These are phyloP conservation scores for Drosophila demipolita DNA, from an alignment of 2,888 invertebrate species.

Conservation along the genomic window DNA sequence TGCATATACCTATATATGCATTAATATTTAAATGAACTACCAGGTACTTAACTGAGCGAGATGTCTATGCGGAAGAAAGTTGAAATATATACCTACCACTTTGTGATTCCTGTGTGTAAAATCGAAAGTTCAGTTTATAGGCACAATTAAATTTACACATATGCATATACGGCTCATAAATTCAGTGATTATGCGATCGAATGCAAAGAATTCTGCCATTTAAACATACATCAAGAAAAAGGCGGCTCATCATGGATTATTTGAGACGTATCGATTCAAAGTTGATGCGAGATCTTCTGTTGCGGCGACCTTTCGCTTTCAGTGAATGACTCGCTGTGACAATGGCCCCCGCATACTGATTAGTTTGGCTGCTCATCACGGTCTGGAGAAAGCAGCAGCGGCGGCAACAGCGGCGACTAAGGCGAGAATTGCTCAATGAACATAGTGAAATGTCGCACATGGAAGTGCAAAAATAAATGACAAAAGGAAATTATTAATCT, in stretches of 20 bases:
- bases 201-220: constrained; percentile 33
- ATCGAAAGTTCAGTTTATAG: constrained; percentile 52
- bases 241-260: neutral
- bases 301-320: constrained; percentile 71
- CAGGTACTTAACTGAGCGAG: constrained; percentile 4
- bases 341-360: constrained; percentile 71
- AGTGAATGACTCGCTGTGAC: constrained; percentile 58
- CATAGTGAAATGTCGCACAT: constrained; percentile 37
- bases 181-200: constrained; percentile 41
- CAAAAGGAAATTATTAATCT: constrained; percentile 53
- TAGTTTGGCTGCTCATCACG: constrained; percentile 67
- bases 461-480: constrained; percentile 55
- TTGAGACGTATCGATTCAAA: constrained; percentile 67
- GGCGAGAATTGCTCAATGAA: constrained; percentile 75
- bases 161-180: constrained; percentile 65
- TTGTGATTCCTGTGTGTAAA: constrained; percentile 41
- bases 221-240: constrained; percentile 48
- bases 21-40: constrained; percentile 27
- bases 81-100: constrained; percentile 22
- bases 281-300: constrained; percentile 40
- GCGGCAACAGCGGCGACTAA: constrained; percentile 33
- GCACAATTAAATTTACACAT: constrained; percentile 65
- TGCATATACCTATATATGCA: constrained; percentile 13
- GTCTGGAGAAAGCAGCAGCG: constrained; percentile 64
- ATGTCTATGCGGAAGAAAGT: constrained; percentile 50